Evolutionary conservation across 2,888 invertebrate species (phyloP), one percentile per base, ranked within the genome.

Genomic region (Tetragonisca angustula): DNA sequence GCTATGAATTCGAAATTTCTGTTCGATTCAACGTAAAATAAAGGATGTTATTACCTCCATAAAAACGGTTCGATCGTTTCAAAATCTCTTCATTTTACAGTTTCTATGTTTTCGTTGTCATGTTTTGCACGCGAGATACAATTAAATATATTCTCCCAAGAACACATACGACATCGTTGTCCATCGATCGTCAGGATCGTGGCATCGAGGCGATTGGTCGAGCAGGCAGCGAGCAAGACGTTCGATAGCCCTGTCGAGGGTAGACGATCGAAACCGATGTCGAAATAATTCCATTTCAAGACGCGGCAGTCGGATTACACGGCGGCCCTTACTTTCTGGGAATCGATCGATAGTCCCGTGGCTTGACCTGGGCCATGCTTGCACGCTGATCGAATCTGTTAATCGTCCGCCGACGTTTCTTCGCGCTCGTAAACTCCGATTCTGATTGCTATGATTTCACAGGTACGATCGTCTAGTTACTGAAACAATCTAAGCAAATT

Each of bases 251-350:
- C 72, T 24, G 76, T 73, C 49, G 81, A 74, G 72, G 81, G 77
- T 65, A 71, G 83, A 77, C 89, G 90, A 90, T 91, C 88, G 88
- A 90, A 90, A 88, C 87, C 89, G 87, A 89, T 88, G 86, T 89
- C 88, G 88, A 89, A 91, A 90, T 92, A 92, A 92, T 90, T 92
- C 90, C 87, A 91, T 92, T 92, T 89, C 88, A 87, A 87, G 85
- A 88, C 80, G n/a, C n/a, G 86, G 79, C 81, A 81, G 89, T 76
- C 82, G 90, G 89, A 92, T 92, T 92, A 89, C 87, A 88, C 81
- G 87, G 72, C 86, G 77, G 83, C 84, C 85, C 83, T 82, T 82
- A 82, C 77, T 82, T 91, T 90, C 90, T 87, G 76, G 88, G 91
- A 91, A 91, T 85, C 88, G 88, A 91, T 91, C 91, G 90, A 91